Percentiles rank a stretch among this genome's conserved stretches.
These are phyloP conservation scores for Darevskia nairensis DNA, from an alignment of 2,797 vertebrate species.

Conservation along the genomic window DNA sequence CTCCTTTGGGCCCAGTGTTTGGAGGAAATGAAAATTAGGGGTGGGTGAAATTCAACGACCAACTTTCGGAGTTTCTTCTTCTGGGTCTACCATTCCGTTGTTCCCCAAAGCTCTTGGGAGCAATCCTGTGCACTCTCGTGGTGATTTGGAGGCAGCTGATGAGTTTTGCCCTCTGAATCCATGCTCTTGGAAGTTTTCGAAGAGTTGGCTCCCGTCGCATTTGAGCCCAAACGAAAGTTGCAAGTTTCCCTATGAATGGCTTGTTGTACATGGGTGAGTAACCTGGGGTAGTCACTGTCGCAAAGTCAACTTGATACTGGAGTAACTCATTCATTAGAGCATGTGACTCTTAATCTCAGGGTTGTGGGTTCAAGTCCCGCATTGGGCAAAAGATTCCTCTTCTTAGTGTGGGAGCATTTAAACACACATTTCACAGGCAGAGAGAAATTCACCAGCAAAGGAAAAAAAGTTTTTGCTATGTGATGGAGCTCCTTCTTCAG, in stretches of 20 bases:
- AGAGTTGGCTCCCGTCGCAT: background rate
- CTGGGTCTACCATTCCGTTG: no score
- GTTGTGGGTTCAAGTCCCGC: background rate
- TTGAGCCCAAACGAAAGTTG: background rate
- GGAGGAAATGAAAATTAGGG: no score
- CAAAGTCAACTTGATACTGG: background rate
- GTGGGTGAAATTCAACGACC: no score
- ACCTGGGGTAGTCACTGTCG: background rate
- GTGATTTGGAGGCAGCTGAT: background rate
- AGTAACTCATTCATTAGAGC: no score
- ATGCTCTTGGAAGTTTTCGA: background rate
- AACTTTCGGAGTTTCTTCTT: no score
- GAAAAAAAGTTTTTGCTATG: background rate
- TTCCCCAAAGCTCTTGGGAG: no score
- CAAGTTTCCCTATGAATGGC: no score
- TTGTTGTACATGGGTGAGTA: background rate
- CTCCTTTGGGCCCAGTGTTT: no score
- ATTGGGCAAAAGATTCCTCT: no score
- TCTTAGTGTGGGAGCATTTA: no score
- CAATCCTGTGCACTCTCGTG: no score
- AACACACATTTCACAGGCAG: background rate
- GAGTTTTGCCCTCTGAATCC: background rate
- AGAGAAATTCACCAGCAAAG: background rate
- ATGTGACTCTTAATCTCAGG: no score
- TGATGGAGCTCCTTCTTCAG: background rate